These are phyloP conservation scores for Meteorus cinctellus DNA, from an alignment of 2,888 invertebrate genomes.

Conservation along the genomic window DNA sequence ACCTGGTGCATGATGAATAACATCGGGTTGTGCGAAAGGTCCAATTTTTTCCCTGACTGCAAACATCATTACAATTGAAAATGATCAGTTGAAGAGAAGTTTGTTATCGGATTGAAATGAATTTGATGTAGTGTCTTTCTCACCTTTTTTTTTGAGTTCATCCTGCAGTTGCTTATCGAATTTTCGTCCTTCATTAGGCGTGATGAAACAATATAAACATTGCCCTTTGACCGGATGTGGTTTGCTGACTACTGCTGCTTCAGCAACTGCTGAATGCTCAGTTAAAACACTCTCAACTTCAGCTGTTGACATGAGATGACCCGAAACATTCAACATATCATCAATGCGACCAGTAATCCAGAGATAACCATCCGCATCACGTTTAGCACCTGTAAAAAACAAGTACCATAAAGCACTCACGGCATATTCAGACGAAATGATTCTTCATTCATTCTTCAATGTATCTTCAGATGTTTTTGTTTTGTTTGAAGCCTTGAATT, in stretches of 20 bases:
- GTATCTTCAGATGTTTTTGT: slow-evolving; percentile 37
- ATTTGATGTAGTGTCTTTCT: background rate
- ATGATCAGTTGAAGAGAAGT: background rate
- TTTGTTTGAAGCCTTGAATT: background rate
- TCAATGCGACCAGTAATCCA: slow-evolving; percentile 98
- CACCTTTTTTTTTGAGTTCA: slow-evolving; percentile 79
- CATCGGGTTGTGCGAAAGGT: slow-evolving; percentile 96
- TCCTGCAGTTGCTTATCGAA: slow-evolving; percentile 83
- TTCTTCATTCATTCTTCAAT: background rate
- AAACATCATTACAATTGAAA: slow-evolving; percentile 41
- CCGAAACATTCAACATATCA: slow-evolving; percentile 99
- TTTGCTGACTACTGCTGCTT: slow-evolving; percentile 96
- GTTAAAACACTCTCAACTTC: slow-evolving; percentile 91
- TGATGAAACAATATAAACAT: slow-evolving; percentile 97
- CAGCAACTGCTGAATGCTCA: slow-evolving; percentile 87
- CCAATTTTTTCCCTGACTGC: slow-evolving; percentile 93
- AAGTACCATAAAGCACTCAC: background rate
- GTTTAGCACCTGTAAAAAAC: slow-evolving; percentile 82
- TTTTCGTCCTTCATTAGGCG: slow-evolving; percentile 84
- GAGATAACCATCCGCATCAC: slow-evolving; percentile 95
- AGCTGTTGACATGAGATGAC: slow-evolving; percentile 97
- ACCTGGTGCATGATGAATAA: slow-evolving; percentile 93
- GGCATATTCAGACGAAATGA: background rate
- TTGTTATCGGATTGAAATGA: background rate
- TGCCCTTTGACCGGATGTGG: slow-evolving; percentile 97